Conservation (phyloP, 1,140 invertebrate species). For the Rhynchophorus ferrugineus region DNA sequence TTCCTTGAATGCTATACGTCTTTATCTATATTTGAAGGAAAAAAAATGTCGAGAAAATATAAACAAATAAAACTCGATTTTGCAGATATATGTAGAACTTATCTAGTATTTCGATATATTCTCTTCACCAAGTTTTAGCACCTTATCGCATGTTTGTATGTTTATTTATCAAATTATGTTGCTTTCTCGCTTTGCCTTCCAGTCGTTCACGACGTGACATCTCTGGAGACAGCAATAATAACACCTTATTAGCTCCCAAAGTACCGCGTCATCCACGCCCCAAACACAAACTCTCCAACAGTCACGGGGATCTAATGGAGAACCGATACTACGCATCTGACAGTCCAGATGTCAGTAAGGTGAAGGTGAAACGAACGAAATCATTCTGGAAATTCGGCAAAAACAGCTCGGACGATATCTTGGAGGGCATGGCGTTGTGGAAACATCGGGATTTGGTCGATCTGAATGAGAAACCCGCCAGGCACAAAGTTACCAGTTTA, state of each 20-base stretch:
- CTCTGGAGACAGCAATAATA: constrained; percentile 52
- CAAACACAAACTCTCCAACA: constrained; percentile 38
- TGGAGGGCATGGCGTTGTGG: constrained; percentile 79
- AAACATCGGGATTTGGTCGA: constrained; percentile 75
- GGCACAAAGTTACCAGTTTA: constrained; percentile 26
- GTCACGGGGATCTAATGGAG: constrained; percentile 45
- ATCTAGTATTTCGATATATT: too few species aligned
- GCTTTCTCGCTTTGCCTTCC: neutral
- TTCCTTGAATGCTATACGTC: too few species aligned
- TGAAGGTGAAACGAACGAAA: constrained; percentile 67
- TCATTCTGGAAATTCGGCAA: constrained; percentile 77
- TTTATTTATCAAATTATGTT: too few species aligned
- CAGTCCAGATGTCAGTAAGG: constrained; percentile 40
- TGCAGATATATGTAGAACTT: too few species aligned
- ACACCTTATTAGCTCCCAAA: constrained; percentile 45
- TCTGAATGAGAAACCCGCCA: constrained; percentile 47
- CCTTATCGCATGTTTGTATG: too few species aligned
- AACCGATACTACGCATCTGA: constrained; percentile 46
- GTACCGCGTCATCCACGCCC: constrained; percentile 30
- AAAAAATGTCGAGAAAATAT: too few species aligned
- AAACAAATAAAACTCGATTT: too few species aligned
- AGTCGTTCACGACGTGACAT: constrained; percentile 19
- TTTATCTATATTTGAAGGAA: too few species aligned
- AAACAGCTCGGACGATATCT: constrained; percentile 59
- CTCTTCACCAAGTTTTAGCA: too few species aligned